A percentile compares a stretch with the other conserved stretches of the same genome.
phyloP scores from a whole-genome alignment of 2,797 vertebrate genomes.

The Oophaga sylvatica region DNA sequence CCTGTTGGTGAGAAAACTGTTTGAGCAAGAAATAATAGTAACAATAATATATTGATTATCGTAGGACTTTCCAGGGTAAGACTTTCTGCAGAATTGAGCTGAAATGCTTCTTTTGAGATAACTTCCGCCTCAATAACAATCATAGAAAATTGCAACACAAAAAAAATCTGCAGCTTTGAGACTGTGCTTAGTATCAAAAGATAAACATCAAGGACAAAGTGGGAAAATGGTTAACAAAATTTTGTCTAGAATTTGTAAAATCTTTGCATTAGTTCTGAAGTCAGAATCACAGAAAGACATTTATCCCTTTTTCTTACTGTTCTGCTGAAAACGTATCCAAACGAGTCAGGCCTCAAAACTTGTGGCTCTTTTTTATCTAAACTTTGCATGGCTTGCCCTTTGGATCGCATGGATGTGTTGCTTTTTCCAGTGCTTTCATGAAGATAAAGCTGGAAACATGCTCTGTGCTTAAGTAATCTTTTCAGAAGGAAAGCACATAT shows the following conservation, averaged over 20 bases:
- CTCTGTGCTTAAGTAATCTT: neutral
- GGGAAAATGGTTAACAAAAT: neutral
- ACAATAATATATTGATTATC: neutral
- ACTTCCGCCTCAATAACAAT: neutral
- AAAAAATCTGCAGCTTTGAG: neutral
- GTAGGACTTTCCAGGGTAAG: too few species aligned
- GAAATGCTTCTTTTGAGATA: neutral
- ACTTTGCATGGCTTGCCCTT: conserved; percentile 4
- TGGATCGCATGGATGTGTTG: neutral
- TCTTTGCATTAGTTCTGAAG: neutral
- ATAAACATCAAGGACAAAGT: neutral
- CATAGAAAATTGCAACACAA: neutral
- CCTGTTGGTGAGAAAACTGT: neutral
- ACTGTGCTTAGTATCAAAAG: neutral
- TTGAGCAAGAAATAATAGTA: neutral
- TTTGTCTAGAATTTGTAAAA: neutral
- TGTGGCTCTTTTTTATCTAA: conserved; percentile 33
- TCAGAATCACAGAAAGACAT: neutral
- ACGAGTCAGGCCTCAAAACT: conserved; percentile 8
- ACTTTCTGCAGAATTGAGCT: too few species aligned
- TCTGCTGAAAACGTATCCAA: neutral
- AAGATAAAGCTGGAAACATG: conserved; percentile 10
- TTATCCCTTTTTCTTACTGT: neutral
- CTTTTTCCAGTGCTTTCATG: neutral
- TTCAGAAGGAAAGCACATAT: neutral